These are phyloP conservation scores for Vulpes vulpes DNA, from an alignment of 2,113 vertebrate genomes.

Conservation along the genomic window DNA sequence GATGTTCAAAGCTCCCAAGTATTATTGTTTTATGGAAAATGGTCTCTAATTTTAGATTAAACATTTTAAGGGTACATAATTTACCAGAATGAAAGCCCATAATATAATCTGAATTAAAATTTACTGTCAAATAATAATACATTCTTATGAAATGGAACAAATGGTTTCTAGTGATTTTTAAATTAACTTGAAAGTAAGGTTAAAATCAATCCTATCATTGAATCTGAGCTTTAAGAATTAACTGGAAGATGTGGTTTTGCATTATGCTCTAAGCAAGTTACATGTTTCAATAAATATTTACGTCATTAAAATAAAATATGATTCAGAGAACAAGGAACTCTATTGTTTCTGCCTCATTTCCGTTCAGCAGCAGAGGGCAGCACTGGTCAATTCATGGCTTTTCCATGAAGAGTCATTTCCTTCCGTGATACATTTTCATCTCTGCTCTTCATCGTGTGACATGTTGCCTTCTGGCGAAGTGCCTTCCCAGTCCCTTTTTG, in stretches of 20 bases:
- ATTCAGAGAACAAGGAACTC: not conserved
- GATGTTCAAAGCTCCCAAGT: not conserved
- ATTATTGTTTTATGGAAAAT: not conserved
- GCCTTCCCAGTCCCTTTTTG: not conserved
- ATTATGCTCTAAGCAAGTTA: conserved; percentile 3
- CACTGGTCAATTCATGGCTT: not conserved
- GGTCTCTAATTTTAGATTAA: not conserved
- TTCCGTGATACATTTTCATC: not conserved
- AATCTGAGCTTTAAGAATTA: conserved; percentile 41
- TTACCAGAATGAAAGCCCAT: not conserved
- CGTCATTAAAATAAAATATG: conserved; percentile 31
- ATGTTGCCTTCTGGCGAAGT: not conserved
- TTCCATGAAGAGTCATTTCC: not conserved
- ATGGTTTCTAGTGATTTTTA: conserved; percentile 35
- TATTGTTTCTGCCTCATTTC: not conserved
- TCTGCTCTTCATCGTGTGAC: not conserved
- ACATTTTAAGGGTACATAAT: not conserved
- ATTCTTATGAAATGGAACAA: not conserved
- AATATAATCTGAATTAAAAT: not conserved
- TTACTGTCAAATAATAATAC: not conserved
- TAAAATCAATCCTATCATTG: conserved; percentile 35
- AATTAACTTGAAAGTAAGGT: conserved; percentile 34
- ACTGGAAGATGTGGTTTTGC: not conserved
- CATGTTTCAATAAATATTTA: conserved; percentile 36
- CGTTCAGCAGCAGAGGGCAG: not conserved